A percentile compares a stretch with the other conserved stretches of the same genome.
phyloP scores from a whole-genome alignment of 1,140 invertebrate genomes.

The Littorina saxatilis region DNA sequence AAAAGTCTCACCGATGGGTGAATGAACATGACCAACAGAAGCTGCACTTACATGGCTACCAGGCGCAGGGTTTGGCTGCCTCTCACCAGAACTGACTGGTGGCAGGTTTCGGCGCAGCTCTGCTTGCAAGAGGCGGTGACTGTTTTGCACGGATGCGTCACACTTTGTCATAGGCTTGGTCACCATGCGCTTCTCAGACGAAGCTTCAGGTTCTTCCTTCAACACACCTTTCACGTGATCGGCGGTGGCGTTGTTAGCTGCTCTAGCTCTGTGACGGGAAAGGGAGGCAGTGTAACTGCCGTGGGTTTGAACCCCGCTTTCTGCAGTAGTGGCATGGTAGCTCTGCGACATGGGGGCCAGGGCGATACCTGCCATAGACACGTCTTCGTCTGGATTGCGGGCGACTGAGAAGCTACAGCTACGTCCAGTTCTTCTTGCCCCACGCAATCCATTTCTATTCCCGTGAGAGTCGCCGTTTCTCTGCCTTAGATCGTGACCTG shows the following conservation, averaged over 20 bases:
- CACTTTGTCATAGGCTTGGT: constrained; percentile 1
- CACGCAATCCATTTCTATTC: neutral
- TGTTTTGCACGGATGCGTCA: constrained; percentile 23
- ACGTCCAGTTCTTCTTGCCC: constrained; percentile 17
- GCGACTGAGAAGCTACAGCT: constrained; percentile 30
- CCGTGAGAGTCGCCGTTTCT: neutral
- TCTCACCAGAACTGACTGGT: neutral
- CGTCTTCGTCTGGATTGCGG: neutral
- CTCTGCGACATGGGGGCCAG: constrained; percentile 24
- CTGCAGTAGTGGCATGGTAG: constrained; percentile 12
- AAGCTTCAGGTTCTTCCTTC: neutral
- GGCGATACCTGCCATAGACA: neutral
- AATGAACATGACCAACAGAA: neutral
- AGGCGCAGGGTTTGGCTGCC: constrained; percentile 14
- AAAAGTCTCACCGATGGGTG: neutral
- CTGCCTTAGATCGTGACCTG: neutral
- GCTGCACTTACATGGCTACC: neutral
- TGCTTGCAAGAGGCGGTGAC: constrained; percentile 27
- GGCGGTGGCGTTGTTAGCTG: neutral
- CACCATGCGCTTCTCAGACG: constrained; percentile 7
- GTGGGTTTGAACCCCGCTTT: constrained; percentile 23
- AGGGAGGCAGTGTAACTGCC: constrained; percentile 28
- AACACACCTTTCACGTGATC: neutral
- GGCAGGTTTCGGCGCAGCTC: constrained; percentile 14
- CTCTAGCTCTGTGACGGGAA: neutral